A percentile compares a stretch with the other conserved stretches of the same genome.
Evolutionary conservation across 2,797 vertebrate species (phyloP).

Genomic region (Phataginus tricuspis): DNA sequence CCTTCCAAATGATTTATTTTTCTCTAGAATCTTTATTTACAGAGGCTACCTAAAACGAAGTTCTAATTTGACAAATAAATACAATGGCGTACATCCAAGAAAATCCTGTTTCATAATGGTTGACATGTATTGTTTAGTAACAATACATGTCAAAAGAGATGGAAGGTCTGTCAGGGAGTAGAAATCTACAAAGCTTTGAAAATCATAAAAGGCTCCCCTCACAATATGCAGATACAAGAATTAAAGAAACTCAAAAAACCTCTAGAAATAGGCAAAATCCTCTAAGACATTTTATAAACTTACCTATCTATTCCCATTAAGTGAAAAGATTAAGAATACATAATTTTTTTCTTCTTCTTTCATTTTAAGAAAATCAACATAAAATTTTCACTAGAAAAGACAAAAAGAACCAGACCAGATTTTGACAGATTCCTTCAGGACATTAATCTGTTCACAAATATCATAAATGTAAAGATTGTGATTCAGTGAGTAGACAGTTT

Average conservation of each 20-base stretch:
- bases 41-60: neutral
- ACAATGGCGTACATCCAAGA: neutral
- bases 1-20: neutral
- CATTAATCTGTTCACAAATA: neutral
- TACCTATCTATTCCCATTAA: neutral
- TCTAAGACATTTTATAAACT: constrained; percentile 14
- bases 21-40: neutral
- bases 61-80: constrained; percentile 41
- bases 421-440: neutral
- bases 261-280: constrained; percentile 21
- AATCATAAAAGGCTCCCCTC: neutral
- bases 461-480: neutral
- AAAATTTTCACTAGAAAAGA: neutral
- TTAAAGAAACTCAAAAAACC: constrained; percentile 17
- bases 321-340: constrained; percentile 4
- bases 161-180: neutral
- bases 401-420: neutral
- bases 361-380: neutral
- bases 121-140: neutral
- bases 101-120: constrained; percentile 21
- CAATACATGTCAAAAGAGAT: neutral
- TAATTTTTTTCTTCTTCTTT: neutral
- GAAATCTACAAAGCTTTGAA: constrained; percentile 16
- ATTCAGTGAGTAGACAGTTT: neutral
- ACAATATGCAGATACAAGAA: constrained; percentile 27